These are phyloP conservation scores for Pterobdella sp. DNA, from an alignment of 2,888 invertebrate species.

Conservation along the genomic window DNA sequence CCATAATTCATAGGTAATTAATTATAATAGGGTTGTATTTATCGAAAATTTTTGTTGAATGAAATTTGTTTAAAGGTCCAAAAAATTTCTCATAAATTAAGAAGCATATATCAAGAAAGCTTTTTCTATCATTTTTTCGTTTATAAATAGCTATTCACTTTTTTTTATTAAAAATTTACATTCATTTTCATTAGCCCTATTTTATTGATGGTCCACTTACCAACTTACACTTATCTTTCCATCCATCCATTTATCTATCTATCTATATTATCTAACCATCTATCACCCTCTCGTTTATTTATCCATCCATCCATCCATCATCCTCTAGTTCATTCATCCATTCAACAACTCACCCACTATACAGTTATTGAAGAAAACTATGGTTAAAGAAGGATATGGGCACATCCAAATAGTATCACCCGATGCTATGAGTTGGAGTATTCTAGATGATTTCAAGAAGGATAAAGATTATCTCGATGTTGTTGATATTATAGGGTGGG, in stretches of 20 bases:
- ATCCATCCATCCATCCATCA: neutral
- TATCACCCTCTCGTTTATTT: neutral
- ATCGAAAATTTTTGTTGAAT: no score
- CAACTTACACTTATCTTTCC: no score
- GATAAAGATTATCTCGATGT: constrained; percentile 24
- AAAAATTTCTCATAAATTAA: no score
- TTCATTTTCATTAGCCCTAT: no score
- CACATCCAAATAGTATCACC: constrained; percentile 47
- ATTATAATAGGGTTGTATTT: no score
- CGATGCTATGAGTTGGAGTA: constrained; percentile 40
- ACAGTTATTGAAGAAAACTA: constrained; percentile 42
- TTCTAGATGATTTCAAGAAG: constrained; percentile 37
- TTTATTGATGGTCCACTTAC: no score
- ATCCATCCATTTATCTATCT: neutral
- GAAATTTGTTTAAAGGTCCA: no score
- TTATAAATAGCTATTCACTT: no score
- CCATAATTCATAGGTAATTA: no score
- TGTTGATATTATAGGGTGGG: constrained; percentile 31
- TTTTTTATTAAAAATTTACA: no score
- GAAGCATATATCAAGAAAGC: no score
- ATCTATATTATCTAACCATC: neutral
- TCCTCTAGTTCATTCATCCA: neutral
- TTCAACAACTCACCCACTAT: neutral
- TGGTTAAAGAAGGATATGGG: constrained; percentile 40
- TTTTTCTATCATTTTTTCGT: no score